Evolutionary conservation across 2,888 invertebrate species (phyloP).

Genomic region (Cerastis leucographa): DNA sequence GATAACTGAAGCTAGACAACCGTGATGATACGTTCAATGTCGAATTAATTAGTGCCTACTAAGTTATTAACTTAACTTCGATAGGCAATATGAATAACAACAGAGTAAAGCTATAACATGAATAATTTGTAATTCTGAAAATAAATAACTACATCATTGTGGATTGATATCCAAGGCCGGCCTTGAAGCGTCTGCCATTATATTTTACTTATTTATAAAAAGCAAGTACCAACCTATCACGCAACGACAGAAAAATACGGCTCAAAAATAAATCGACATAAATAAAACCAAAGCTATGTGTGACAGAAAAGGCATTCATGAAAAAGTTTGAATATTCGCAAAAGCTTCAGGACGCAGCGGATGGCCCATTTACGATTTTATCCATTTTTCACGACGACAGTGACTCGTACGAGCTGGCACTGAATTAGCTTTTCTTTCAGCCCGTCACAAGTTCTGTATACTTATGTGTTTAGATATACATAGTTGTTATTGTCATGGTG

Average conservation of each 20-base stretch:
- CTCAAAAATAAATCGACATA: constrained; percentile 30
- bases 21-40: constrained; percentile 66
- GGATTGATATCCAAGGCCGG: constrained; percentile 36
- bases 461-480: constrained; percentile 40
- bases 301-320: constrained; percentile 49
- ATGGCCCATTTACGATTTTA: constrained; percentile 87
- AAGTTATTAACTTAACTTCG: constrained; percentile 37
- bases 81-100: constrained; percentile 11
- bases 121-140: constrained; percentile 34
- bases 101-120: constrained; percentile 5
- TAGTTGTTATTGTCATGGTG: constrained; percentile 29
- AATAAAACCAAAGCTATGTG: constrained; percentile 32
- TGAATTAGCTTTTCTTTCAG: constrained; percentile 85
- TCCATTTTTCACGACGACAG: constrained; percentile 89
- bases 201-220: constrained; percentile 16
- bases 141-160: constrained; percentile 22
- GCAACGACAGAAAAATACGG: constrained; percentile 20
- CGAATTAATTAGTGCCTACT: constrained; percentile 62
- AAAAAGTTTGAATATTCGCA: constrained; percentile 74
- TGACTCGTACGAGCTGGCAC: constrained; percentile 88
- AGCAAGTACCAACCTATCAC: constrained; percentile 15
- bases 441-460: constrained; percentile 65
- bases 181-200: constrained; percentile 33
- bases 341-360: constrained; percentile 75
- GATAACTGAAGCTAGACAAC: constrained; percentile 67